phyloP scores from a whole-genome alignment of 1,140 invertebrate species.

The Camponotus pennsylvanicus region DNA sequence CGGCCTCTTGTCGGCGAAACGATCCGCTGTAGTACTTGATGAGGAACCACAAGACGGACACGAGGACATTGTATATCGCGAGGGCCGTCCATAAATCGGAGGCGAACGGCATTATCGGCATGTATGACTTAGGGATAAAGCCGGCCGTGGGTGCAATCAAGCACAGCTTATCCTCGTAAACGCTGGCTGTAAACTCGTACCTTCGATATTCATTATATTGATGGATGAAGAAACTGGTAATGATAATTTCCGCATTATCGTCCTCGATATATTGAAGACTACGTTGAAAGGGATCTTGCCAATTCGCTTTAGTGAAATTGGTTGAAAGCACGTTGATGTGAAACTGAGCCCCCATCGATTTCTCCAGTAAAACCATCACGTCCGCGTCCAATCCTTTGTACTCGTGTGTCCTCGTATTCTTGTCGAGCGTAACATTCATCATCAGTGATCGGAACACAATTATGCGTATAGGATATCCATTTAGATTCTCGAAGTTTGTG shows the following conservation, averaged over 20 bases:
- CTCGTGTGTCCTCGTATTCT: background rate
- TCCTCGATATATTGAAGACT: slow-evolving; percentile 63
- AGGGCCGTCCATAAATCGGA: slow-evolving; percentile 67
- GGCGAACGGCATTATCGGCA: slow-evolving; percentile 76
- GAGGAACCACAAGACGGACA: slow-evolving; percentile 66
- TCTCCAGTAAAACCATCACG: slow-evolving; percentile 61
- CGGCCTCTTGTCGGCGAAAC: slow-evolving; percentile 12
- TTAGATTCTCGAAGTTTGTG: slow-evolving; percentile 71
- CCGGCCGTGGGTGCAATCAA: slow-evolving; percentile 71
- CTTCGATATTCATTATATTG: slow-evolving; percentile 42
- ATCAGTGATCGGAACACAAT: slow-evolving; percentile 68
- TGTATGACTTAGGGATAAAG: slow-evolving; percentile 71
- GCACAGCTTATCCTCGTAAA: slow-evolving; percentile 75
- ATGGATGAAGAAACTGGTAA: slow-evolving; percentile 75
- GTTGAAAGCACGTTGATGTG: background rate
- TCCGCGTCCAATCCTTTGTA: slow-evolving; percentile 64
- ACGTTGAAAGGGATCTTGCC: slow-evolving; percentile 68
- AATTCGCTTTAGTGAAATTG: background rate
- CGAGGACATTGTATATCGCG: slow-evolving; percentile 64
- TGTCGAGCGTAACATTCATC: slow-evolving; percentile 58
- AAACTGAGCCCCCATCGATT: slow-evolving; percentile 68
- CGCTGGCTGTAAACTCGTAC: slow-evolving; percentile 66
- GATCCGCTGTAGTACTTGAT: slow-evolving; percentile 38
- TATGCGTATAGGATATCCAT: slow-evolving; percentile 73
- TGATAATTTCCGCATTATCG: slow-evolving; percentile 64